Conservation (phyloP, 2,888 invertebrate genomes). For the Drosophila neoperkinsi region DNA sequence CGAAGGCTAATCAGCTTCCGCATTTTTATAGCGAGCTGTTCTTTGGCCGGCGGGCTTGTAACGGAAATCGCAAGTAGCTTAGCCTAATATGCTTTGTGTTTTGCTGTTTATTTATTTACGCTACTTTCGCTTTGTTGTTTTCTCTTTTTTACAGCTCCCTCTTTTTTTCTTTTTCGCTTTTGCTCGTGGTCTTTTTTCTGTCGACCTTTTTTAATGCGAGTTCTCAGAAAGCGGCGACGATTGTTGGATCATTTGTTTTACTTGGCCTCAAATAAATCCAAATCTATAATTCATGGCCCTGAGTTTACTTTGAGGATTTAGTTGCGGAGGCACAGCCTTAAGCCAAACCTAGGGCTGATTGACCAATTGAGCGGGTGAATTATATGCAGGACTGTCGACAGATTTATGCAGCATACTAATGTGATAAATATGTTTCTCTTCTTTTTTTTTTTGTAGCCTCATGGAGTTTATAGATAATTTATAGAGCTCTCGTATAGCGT, state of each 20-base stretch:
- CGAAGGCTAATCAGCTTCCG: slow-evolving; percentile 74
- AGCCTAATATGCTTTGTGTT: slow-evolving; percentile 80
- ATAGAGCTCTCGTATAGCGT: background rate
- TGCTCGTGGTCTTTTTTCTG: background rate
- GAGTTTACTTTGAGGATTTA: slow-evolving; percentile 61
- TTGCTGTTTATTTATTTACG: slow-evolving; percentile 75
- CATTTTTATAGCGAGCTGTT: slow-evolving; percentile 67
- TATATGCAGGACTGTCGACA: slow-evolving; percentile 6
- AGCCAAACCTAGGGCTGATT: slow-evolving; percentile 18
- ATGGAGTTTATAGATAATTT: background rate
- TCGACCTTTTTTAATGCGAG: slow-evolving; percentile 51
- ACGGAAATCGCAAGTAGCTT: slow-evolving; percentile 80
- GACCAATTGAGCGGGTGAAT: slow-evolving; percentile 40
- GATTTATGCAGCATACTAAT: slow-evolving; percentile 15
- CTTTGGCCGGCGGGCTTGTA: slow-evolving; percentile 57
- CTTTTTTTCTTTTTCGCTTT: background rate
- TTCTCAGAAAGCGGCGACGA: slow-evolving; percentile 41
- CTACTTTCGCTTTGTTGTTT: slow-evolving; percentile 61
- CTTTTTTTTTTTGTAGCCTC: background rate
- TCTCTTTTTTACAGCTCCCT: slow-evolving; percentile 5
- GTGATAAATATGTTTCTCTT: slow-evolving; percentile 29
- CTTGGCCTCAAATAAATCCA: slow-evolving; percentile 80
- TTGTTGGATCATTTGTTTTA: slow-evolving; percentile 76
- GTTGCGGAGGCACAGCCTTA: slow-evolving; percentile 15
- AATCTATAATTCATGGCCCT: slow-evolving; percentile 74